phyloP scores from a whole-genome alignment of 2,888 invertebrate species.

The Pasiphila rectangulata region DNA sequence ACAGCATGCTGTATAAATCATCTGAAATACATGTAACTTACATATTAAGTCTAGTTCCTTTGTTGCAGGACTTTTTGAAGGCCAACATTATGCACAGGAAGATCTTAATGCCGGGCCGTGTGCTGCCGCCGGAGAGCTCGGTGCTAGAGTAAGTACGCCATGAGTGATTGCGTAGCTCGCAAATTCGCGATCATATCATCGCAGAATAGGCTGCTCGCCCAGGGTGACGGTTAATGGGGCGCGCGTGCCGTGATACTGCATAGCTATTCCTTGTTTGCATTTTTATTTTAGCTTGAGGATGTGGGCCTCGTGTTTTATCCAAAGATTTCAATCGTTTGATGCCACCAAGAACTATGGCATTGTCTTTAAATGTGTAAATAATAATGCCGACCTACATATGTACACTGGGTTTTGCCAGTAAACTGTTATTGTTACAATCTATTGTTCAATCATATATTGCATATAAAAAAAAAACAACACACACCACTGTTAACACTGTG shows the following conservation, averaged over 20 bases:
- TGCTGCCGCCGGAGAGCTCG: conserved; percentile 61
- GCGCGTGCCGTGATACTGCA: conserved; percentile 16
- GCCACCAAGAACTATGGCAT: too few species aligned
- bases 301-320: background rate
- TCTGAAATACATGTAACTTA: background rate
- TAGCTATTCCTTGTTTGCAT: conserved; percentile 9
- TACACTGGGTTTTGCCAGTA: too few species aligned
- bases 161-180: conserved; percentile 31
- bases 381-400: too few species aligned
- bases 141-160: conserved; percentile 63
- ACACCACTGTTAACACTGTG: too few species aligned
- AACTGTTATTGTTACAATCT: too few species aligned
- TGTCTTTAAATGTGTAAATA: background rate
- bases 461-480: too few species aligned
- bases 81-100: conserved; percentile 65
- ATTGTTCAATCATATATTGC: too few species aligned
- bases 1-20: background rate
- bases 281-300: background rate
- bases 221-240: conserved; percentile 46
- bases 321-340: background rate
- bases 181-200: conserved; percentile 47
- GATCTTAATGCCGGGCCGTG: conserved; percentile 67
- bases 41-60: conserved; percentile 35
- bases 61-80: conserved; percentile 62
- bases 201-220: conserved; percentile 37